Evolutionary conservation across 1,140 invertebrate genomes (phyloP).

Genomic region (Glomeris maerens): DNA sequence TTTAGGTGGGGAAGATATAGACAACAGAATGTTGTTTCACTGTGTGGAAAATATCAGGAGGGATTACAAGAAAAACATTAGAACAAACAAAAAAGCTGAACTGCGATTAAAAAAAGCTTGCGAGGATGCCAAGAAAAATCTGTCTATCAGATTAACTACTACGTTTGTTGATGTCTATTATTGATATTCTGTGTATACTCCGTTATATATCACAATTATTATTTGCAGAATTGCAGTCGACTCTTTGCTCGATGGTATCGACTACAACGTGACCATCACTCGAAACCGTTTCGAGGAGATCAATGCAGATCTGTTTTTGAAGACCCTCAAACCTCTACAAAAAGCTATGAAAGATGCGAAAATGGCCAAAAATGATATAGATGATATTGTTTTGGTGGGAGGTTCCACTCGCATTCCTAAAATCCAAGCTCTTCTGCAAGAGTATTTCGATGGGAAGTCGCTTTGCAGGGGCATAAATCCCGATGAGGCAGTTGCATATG

Average conservation of each 20-base stretch:
- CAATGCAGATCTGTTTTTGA: constrained; percentile 13
- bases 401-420: constrained; percentile 21
- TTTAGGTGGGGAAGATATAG: constrained; percentile 22
- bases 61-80: constrained; percentile 1
- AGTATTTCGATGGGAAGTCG: constrained; percentile 18
- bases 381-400: constrained; percentile 23
- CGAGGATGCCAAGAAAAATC: constrained; percentile 6
- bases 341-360: constrained; percentile 17
- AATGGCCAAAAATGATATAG: constrained; percentile 12
- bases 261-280: constrained; percentile 13
- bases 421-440: constrained; percentile 17
- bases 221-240: constrained; percentile 10
- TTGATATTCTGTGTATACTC: background rate
- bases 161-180: background rate
- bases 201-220: background rate
- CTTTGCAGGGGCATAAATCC: constrained; percentile 26
- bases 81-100: constrained; percentile 1
- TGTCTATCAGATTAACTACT: background rate
- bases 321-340: constrained; percentile 9
- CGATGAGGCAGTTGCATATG: constrained; percentile 33
- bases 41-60: constrained; percentile 42
- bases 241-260: constrained; percentile 10
- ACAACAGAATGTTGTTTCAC: constrained; percentile 40
- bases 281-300: constrained; percentile 17
- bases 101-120: background rate